Conservation (phyloP, 2,113 vertebrate genomes). For the Apaloderma vittatum region DNA sequence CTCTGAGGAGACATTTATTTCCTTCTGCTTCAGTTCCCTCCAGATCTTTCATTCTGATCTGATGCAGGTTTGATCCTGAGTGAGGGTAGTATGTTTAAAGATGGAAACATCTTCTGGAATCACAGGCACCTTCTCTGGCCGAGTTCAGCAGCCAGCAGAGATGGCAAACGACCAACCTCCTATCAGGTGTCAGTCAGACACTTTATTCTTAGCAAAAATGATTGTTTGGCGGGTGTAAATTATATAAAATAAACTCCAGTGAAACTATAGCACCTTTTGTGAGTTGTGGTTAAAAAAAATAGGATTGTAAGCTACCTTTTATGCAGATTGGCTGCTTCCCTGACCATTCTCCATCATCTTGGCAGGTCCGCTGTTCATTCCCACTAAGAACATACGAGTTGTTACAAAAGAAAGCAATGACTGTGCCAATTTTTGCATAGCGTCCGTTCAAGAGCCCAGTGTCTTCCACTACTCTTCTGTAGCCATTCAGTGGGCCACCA, state of each 20-base stretch:
- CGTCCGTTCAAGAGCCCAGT: slow-evolving; percentile 80
- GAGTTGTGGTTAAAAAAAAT: not conserved
- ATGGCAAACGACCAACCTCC: not conserved
- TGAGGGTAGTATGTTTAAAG: not conserved
- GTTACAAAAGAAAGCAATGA: slow-evolving; percentile 92
- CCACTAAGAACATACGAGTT: slow-evolving; percentile 90
- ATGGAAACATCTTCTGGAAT: not conserved
- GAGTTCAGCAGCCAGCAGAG: not conserved
- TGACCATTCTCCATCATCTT: slow-evolving; percentile 90
- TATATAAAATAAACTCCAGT: not conserved
- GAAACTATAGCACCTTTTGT: not conserved
- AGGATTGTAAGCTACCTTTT: slow-evolving; percentile 83
- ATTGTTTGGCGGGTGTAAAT: not conserved
- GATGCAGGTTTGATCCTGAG: not conserved
- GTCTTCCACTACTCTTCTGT: slow-evolving; percentile 90
- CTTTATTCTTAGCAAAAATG: not conserved
- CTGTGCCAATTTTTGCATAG: slow-evolving; percentile 82
- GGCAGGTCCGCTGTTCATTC: slow-evolving; percentile 88
- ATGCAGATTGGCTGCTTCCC: slow-evolving; percentile 90
- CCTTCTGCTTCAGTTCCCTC: not conserved
- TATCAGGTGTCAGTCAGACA: not conserved
- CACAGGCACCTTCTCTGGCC: not conserved
- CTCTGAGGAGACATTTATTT: not conserved
- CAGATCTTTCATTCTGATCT: not conserved
- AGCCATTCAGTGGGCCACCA: slow-evolving; percentile 87